These are phyloP conservation scores for Enteromius treurensis DNA, from an alignment of 2,797 vertebrate species.

Conservation along the genomic window DNA sequence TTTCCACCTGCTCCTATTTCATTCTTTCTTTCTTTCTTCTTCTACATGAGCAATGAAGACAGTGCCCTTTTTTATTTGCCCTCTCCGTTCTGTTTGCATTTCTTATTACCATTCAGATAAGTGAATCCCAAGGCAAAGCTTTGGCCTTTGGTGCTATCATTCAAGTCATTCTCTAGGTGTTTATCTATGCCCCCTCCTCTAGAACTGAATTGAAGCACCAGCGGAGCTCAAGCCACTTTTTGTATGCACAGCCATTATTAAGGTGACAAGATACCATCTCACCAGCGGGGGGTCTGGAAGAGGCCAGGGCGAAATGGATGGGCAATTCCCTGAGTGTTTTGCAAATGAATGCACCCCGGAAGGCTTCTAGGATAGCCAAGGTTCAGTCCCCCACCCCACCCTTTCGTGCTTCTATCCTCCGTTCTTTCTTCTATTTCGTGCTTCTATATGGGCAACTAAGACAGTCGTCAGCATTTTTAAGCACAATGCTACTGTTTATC, in stretches of 20 bases:
- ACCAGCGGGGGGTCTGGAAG: slow-evolving; percentile 65
- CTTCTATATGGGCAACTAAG: slow-evolving; percentile 32
- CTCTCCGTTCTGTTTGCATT: slow-evolving; percentile 60
- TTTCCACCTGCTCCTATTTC: slow-evolving; percentile 37
- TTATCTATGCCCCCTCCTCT: slow-evolving; percentile 61
- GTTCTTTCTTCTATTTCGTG: slow-evolving; percentile 35
- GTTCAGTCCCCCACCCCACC: slow-evolving; percentile 61
- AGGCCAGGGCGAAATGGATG: slow-evolving; percentile 67
- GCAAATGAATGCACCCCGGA: slow-evolving; percentile 77
- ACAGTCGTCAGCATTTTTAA: slow-evolving; percentile 62
- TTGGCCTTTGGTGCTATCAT: slow-evolving; percentile 65
- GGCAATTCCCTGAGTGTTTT: slow-evolving; percentile 72
- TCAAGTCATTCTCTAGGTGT: slow-evolving; percentile 65
- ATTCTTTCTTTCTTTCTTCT: slow-evolving; percentile 41
- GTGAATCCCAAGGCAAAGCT: slow-evolving; percentile 63
- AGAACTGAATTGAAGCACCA: slow-evolving; percentile 60
- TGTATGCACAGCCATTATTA: slow-evolving; percentile 69
- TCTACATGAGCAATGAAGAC: slow-evolving; percentile 62
- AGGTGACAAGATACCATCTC: slow-evolving; percentile 75
- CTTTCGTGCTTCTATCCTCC: slow-evolving; percentile 41
- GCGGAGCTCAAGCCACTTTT: slow-evolving; percentile 53
- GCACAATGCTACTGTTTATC: slow-evolving; percentile 52
- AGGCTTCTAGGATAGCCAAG: slow-evolving; percentile 66
- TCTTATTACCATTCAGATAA: slow-evolving; percentile 62
- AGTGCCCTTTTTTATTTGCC: slow-evolving; percentile 57